A percentile compares a stretch with the other conserved stretches of the same genome.
Evolutionary conservation across 2,888 invertebrate genomes (phyloP).

Genomic region (Koerneria pararmatus): DNA sequence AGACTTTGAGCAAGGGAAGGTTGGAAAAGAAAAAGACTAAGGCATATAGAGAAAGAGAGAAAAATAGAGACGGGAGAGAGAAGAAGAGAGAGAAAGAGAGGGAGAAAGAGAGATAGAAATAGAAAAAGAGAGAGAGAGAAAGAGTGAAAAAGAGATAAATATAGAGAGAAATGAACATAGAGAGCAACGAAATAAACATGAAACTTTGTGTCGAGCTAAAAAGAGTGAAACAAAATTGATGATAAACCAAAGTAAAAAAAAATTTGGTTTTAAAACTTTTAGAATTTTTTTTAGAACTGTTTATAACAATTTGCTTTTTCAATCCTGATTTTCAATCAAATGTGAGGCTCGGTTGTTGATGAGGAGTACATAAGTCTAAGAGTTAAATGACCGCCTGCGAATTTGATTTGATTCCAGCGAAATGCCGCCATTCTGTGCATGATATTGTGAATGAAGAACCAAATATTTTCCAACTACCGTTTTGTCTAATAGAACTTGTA

Average conservation of each 20-base stretch:
- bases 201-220: too few relatives aligned
- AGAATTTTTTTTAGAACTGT: too few relatives aligned
- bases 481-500: too few relatives aligned
- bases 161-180: background rate
- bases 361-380: too few relatives aligned
- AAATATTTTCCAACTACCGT: too few relatives aligned
- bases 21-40: background rate
- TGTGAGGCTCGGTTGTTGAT: too few relatives aligned
- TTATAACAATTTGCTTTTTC: too few relatives aligned
- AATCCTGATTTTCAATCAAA: too few relatives aligned
- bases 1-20: background rate
- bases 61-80: background rate
- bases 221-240: background rate
- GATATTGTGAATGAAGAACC: too few relatives aligned
- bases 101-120: conserved; percentile 6
- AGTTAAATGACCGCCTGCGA: too few relatives aligned
- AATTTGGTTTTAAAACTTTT: background rate
- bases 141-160: background rate
- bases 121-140: conserved; percentile 10
- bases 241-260: background rate
- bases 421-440: too few relatives aligned
- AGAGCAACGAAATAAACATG: background rate
- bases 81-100: background rate
- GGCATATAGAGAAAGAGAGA: background rate
- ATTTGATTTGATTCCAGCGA: too few relatives aligned